Evolutionary conservation across 2,113 vertebrate genomes (phyloP).

Genomic region (Petrocephalus microphthalmus): DNA sequence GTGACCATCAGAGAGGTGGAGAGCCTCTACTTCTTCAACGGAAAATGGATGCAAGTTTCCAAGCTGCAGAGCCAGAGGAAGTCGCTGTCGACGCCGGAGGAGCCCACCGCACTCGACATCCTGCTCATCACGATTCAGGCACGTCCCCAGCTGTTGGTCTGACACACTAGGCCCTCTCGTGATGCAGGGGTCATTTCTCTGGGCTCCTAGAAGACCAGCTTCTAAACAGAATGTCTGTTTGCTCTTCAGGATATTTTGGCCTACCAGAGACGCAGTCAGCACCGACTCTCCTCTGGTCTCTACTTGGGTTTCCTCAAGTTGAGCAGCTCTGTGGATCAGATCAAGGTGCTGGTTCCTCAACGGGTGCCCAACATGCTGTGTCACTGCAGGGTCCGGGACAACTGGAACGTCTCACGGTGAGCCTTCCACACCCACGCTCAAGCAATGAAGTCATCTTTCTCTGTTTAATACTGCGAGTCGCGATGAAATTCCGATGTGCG

Average conservation of each 20-base stretch:
- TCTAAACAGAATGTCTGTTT: not conserved
- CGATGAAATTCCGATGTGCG: not conserved
- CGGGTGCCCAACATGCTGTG: conserved; percentile 85
- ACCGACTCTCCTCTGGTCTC: conserved; percentile 75
- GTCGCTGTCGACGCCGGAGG: conserved; percentile 92
- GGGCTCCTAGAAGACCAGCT: not conserved
- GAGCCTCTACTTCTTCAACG: conserved; percentile 79
- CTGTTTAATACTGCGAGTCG: not conserved
- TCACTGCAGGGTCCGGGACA: conserved; percentile 79
- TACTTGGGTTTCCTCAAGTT: conserved; percentile 95
- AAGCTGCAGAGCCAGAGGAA: conserved; percentile 97
- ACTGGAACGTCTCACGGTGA: conserved; percentile 82
- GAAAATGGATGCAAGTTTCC: conserved; percentile 92
- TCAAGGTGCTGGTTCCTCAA: conserved; percentile 87
- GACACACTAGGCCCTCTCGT: not conserved
- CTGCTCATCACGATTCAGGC: conserved; percentile 97
- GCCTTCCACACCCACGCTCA: not conserved
- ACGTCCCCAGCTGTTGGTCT: conserved; percentile 12
- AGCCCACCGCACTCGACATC: conserved; percentile 91
- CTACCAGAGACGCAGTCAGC: conserved; percentile 81
- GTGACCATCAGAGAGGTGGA: conserved; percentile 85
- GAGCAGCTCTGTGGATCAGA: conserved; percentile 96
- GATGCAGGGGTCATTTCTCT: not conserved
- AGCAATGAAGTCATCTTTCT: not conserved
- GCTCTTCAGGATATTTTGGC: conserved; percentile 75